Conservation (phyloP, 2,797 vertebrate genomes). For the Rallus crepitans region DNA sequence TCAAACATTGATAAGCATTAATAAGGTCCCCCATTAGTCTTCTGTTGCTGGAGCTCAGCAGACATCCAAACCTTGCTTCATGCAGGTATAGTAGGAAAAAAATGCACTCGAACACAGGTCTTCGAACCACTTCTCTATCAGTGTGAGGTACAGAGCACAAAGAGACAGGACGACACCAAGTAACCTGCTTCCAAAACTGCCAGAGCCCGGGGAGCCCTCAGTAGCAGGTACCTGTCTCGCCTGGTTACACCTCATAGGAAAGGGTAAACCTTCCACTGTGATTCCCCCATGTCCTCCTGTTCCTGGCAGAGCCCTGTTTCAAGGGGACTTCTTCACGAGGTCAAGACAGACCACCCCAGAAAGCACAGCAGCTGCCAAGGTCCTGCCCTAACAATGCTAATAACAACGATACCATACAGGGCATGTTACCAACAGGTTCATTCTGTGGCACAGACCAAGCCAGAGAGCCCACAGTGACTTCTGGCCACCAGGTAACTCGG, state of each 20-base stretch:
- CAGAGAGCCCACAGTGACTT: neutral
- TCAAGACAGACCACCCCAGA: neutral
- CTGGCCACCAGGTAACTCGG: neutral
- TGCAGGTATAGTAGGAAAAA: neutral
- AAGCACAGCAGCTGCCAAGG: accelerated
- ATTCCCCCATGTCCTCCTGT: neutral
- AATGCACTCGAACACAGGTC: neutral
- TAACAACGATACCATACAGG: accelerated
- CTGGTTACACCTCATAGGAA: neutral
- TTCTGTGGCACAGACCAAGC: neutral
- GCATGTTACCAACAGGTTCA: accelerated
- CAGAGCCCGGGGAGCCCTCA: neutral
- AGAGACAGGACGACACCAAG: neutral
- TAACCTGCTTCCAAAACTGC: no score
- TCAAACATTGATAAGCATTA: no score
- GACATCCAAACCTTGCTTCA: neutral
- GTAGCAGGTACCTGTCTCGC: accelerated
- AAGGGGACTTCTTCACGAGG: neutral
- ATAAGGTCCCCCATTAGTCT: no score
- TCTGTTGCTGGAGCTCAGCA: neutral
- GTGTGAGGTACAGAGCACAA: neutral
- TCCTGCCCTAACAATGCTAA: neutral
- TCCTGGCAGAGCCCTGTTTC: neutral
- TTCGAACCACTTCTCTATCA: neutral
- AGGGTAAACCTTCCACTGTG: accelerated